phyloP scores from a whole-genome alignment of 2,797 vertebrate genomes.

The Mus caroli region DNA sequence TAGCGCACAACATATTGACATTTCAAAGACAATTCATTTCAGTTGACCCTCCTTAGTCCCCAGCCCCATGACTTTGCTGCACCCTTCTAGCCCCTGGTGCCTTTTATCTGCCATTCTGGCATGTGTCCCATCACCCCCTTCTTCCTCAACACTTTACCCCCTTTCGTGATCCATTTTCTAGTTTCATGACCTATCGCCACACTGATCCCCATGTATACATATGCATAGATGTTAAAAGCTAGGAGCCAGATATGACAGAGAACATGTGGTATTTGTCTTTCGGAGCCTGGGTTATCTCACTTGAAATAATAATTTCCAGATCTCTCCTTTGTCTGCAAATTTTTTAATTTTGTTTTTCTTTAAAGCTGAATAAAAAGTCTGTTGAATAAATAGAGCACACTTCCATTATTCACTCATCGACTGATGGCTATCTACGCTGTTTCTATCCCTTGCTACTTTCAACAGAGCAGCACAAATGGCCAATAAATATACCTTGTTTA shows the following conservation, averaged over 20 bases:
- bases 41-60: not conserved
- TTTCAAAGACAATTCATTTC: not conserved
- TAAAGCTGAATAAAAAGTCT: not conserved
- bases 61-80: not conserved
- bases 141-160: not conserved
- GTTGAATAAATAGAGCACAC: not conserved
- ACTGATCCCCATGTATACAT: not conserved
- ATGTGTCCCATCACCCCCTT: not conserved
- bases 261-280: slow-evolving; percentile 22
- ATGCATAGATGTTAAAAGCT: not conserved
- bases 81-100: not conserved
- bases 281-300: not conserved
- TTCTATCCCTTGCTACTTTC: not conserved
- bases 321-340: not conserved
- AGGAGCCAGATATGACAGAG: not conserved
- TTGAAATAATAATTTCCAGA: slow-evolving; percentile 30
- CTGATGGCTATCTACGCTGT: not conserved
- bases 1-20: not conserved
- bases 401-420: not conserved
- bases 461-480: not conserved
- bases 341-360: slow-evolving; percentile 33
- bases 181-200: not conserved
- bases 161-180: not conserved
- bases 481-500: not conserved
- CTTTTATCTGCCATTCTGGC: not conserved